phyloP scores from a whole-genome alignment of 2,797 vertebrate species.

The Sphaeramia orbicularis region DNA sequence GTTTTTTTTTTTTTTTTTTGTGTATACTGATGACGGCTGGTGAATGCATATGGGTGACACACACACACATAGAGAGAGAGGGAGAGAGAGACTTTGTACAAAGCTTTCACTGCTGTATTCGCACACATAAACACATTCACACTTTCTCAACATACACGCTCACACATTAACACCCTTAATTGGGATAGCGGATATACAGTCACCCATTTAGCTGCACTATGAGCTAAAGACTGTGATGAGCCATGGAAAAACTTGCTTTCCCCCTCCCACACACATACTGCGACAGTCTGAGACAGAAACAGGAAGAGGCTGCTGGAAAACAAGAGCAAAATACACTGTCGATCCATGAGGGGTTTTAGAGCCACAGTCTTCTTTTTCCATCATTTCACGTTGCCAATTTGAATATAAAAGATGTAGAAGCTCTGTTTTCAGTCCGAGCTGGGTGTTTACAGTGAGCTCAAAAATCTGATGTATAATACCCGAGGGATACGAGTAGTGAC shows the following conservation, averaged over 20 bases:
- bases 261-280: constrained; percentile 76
- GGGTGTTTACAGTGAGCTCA: constrained; percentile 31
- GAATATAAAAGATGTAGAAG: constrained; percentile 26
- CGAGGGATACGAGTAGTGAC: constrained; percentile 20
- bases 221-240: constrained; percentile 74
- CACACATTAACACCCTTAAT: constrained; percentile 80
- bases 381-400: constrained; percentile 31
- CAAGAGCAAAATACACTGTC: constrained; percentile 60
- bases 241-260: constrained; percentile 61
- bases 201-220: constrained; percentile 72
- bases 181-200: constrained; percentile 74
- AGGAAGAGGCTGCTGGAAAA: constrained; percentile 63
- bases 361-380: constrained; percentile 21
- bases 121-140: constrained; percentile 49
- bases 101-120: constrained; percentile 32
- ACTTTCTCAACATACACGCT: constrained; percentile 60
- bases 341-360: constrained; percentile 33
- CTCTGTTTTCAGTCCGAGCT: constrained; percentile 19
- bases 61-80: neutral
- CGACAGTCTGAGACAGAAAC: constrained; percentile 73
- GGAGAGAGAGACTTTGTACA: constrained; percentile 4
- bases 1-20: neutral
- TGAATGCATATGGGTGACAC: constrained; percentile 28
- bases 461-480: constrained; percentile 21
- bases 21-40: constrained; percentile 42